Base-by-base conservation (phyloP, 2,113 vertebrate species). In the Protobothrops flavoviridis region DNA sequence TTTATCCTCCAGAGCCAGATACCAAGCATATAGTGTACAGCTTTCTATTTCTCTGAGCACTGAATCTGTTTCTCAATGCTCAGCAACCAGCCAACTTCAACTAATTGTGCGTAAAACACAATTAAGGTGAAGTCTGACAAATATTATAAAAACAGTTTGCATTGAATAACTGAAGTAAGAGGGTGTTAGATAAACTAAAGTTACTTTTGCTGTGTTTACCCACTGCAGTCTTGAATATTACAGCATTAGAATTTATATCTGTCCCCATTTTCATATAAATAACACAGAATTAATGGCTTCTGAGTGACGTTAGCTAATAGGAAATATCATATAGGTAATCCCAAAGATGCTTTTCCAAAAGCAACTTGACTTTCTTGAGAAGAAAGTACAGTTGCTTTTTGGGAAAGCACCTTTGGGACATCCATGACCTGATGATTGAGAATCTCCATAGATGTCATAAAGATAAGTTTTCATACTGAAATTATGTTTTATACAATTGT, bases 11-110 rank as follows among this genome's bases (percentile, higher is more conserved):
- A 0, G 61, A 92, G 88, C 64, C 74, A 69, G 91, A 74, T 91
- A 94, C 92, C 94, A 59, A 61, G 93, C 52, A 91, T 93, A 95
- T 55, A 56, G 93, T 59, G 93, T 87, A 23, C 94, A 91, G 0
- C 96, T 96, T 90, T 92, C 89, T 90, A 39, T 85, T 81, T 95
- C 95, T 94, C 93, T 85, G 93, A 39, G 87, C 15, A 0, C 64
- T 0, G 2, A 95, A 94, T 94, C 93, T 93, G 92, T 92, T 86
- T 95, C 96, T 90, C 93, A 69, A 1, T n/a, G 64, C 57, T 43
- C 93, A 93, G 92, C 93, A 43, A 0, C 11, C 2, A 90, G 95
- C 94, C 97, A 95, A 50, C 92, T 89, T 89, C 89, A 88, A 48
- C 93, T 3, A 87, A 21, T 57, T 26, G 89, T 21, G 94, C 90